Base-by-base conservation (phyloP, 1,140 invertebrate genomes). In the Brachionus calyciflorus region DNA sequence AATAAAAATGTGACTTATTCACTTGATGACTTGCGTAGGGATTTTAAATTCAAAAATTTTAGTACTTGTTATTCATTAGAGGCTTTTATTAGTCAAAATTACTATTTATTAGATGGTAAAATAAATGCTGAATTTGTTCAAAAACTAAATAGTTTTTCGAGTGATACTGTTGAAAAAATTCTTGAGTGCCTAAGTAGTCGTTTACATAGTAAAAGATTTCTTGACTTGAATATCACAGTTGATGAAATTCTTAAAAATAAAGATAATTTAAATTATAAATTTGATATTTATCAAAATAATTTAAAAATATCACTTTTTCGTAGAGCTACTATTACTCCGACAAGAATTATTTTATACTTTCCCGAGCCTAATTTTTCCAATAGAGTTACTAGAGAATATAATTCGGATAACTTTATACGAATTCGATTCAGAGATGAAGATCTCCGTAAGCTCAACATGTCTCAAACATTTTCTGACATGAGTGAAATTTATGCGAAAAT, bases 31-130 rank as follows among this genome's bases (percentile, higher is more conserved):
- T 28, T 60, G 0, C 17, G 33, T 9, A 1, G 0, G 1, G 55
- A 60, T 37, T 60, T 60, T 60, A 17, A 19, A 6, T 33, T 37
- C 9, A 60, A 17, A 60, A 60, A 37, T 37, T 60, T 60, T 33
- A 60, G 37, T 10, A 37, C 30, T 6, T n/a, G 55, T 28, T 60
- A 60, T 37, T 60, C 9, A 33, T 17, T 60, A 37, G 55, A 60
- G 37, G 55, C 37, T 60, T 60, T 60, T 60, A 60, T 60, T 3
- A 60, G 55, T 37, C 55, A 60, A 60, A 60, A 37, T 37, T 60
- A 33, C 37, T 60, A 60, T 60, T 2, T 60, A 6, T 37, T 60
- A 40, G 30, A 60, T 2, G 55, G 55, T 37, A 60, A 60, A 19
- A 60, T 60, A 3, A 17, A 10, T 30, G 6, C 14, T 19, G 17